Base-by-base conservation (phyloP, 53 echinoderm and acorn worm species). In the Echinometra lucunter region DNA sequence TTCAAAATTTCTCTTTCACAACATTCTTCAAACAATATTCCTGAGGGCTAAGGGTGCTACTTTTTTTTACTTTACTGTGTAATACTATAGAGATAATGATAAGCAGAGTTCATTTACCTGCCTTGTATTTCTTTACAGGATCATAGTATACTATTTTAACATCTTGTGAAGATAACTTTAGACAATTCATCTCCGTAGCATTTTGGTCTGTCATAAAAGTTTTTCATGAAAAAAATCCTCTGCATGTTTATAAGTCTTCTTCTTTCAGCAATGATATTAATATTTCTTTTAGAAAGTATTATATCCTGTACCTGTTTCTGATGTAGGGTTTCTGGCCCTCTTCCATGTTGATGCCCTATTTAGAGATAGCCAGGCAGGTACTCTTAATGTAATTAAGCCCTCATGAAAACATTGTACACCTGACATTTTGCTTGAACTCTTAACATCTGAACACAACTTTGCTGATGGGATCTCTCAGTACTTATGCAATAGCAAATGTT, bases 401-500 rank as follows among this genome's bases (percentile, higher is more conserved):
- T 28, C 47, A 27, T 47, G 49, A 30, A 85, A 47, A 49, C 49
- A 49, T 44, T 49, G n/a, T 49, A 85, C 49, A 85, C 85, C n/a
- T 85, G 85, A 49, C 47, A 47, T 85, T 85, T 38, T n/a, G 49
- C 27, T n/a, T 85, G 85, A 85, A 85, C 47, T 85, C 85, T 81
- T 74, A 12, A 34, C 11, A 35, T 74, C 34, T 25, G 8, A 81
- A 81, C 81, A 27, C 37, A 85, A 85, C 85, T 85, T 85, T 49
- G 49, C 85, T 85, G 85, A 85, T 47, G 49, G 85, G n/a, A 47
- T 85, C 27, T 19, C 0, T 3, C 10, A n/a, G 49, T 49, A 85
- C 85, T 85, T 47, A 78, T 78, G 78, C 78, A 40, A 85, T 85
- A 49, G 85, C 85, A 85, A 85, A 85, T 49, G 45, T 85, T 47